Evolutionary conservation across 2,888 invertebrate species (phyloP), one percentile per base, ranked within the genome.

Genomic region (Malthinus seriepunctatus): DNA sequence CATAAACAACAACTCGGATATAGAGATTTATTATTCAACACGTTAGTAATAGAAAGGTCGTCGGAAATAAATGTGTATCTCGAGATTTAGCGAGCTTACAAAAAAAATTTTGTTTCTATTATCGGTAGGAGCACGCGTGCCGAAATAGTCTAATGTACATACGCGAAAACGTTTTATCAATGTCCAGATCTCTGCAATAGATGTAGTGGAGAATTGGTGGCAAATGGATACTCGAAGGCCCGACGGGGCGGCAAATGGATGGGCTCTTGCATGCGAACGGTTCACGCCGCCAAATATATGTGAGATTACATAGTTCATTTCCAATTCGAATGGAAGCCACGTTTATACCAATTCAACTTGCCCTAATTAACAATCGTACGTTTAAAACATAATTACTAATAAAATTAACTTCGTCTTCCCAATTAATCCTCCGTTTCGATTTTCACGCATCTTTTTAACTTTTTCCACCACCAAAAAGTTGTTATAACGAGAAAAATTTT

Each of bases 131-230:
- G 55, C 62, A 61, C 67, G 67, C 56, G 59, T 63, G 59, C 52
- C 53, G 61, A 63, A 57, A 60, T 56, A 62, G 62, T 62, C 61
- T 58, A 63, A 59, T 56, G 66, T 65, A 67, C 67, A 66, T 69
- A 64, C 67, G 63, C 54, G 50, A 60, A 52, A 53, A 50, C 67
- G 56, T 66, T 68, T 62, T 58, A 65, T 68, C 67, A 68, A 65
- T 63, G 67, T 66, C 64, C 63, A 60, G 63, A 63, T 63, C 59
- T 49, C 55, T 62, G 63, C 62, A 68, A 67, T 69, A 65, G 65
- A 69, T 69, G 67, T 69, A 68, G 69, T 66, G 60, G 63, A 68
- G 67, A 69, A 69, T 71, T 69, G 71, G 67, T 63, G 64, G 69
- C 69, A 71, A 71, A 71, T 71, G 68, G 69, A 61, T 64, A 67